Conservation (phyloP, 2,888 invertebrate species). For the Cryptocephalus primarius region DNA sequence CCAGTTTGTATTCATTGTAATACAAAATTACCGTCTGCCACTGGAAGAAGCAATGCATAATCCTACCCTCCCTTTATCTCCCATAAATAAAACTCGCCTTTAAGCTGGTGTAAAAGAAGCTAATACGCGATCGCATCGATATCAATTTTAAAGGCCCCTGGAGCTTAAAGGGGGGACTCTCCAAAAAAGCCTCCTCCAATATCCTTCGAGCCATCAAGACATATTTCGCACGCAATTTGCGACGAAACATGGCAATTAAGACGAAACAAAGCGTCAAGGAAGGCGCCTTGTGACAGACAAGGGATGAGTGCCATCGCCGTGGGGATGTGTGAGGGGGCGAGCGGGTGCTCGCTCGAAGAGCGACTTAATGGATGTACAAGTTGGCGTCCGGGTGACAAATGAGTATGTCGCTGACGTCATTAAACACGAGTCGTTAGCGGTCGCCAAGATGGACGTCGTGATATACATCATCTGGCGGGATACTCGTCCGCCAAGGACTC, state of each 20-base stretch:
- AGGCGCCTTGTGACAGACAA: slow-evolving; percentile 10
- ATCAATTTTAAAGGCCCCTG: no score
- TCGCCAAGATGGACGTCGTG: slow-evolving; percentile 18
- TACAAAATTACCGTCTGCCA: no score
- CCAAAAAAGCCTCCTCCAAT: no score
- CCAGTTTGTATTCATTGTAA: no score
- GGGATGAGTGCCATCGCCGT: slow-evolving; percentile 5
- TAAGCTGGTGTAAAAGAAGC: no score
- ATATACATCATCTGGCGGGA: slow-evolving; percentile 14
- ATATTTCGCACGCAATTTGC: slow-evolving; percentile 10
- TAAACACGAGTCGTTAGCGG: slow-evolving; percentile 21
- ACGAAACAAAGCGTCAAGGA: slow-evolving; percentile 13
- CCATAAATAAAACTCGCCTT: no score
- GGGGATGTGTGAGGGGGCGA: slow-evolving; percentile 1
- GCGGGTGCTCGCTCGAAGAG: slow-evolving; percentile 1
- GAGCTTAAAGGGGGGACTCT: no score
- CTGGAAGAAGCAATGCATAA: no score
- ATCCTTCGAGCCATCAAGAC: not conserved
- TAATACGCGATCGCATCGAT: no score
- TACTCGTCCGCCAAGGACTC: not conserved
- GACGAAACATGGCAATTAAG: slow-evolving; percentile 14
- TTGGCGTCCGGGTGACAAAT: slow-evolving; percentile 19
- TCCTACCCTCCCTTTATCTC: no score
- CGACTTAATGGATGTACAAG: slow-evolving; percentile 17
- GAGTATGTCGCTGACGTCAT: slow-evolving; percentile 21